These are phyloP conservation scores for Leucopsar rothschildi DNA, from an alignment of 2,113 vertebrate genomes.

Conservation along the genomic window DNA sequence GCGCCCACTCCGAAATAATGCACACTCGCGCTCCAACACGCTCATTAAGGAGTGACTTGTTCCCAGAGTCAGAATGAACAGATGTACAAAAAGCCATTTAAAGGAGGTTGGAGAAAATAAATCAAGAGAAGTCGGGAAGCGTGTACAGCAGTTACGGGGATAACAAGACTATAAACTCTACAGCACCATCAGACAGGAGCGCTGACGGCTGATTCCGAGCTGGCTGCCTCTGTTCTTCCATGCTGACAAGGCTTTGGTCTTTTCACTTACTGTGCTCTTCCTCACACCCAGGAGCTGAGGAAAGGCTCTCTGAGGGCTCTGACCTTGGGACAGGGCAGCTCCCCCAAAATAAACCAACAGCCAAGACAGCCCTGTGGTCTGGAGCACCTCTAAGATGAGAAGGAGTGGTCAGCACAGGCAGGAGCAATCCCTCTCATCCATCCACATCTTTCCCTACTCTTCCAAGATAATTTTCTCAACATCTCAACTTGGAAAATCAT, in stretches of 20 bases:
- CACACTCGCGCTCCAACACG: not conserved
- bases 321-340: not conserved
- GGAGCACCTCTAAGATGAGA: not conserved
- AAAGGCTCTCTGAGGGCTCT: not conserved
- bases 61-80: slow-evolving; percentile 54
- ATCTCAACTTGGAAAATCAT: not conserved
- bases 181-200: not conserved
- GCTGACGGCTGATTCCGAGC: not conserved
- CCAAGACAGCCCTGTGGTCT: not conserved
- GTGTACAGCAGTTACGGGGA: slow-evolving; percentile 40
- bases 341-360: not conserved
- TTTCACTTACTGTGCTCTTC: not conserved
- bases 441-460: not conserved
- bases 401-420: not conserved
- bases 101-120: slow-evolving; percentile 53
- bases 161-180: slow-evolving; percentile 52
- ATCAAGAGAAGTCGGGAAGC: slow-evolving; percentile 17
- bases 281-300: not conserved
- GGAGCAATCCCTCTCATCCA: not conserved
- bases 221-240: not conserved
- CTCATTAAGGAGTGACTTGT: slow-evolving; percentile 46
- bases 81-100: slow-evolving; percentile 65
- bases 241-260: not conserved
- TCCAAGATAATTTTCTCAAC: not conserved
- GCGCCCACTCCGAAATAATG: slow-evolving; percentile 16